These are phyloP conservation scores for Formica selysi DNA, from an alignment of 1,140 invertebrate species.

Conservation along the genomic window DNA sequence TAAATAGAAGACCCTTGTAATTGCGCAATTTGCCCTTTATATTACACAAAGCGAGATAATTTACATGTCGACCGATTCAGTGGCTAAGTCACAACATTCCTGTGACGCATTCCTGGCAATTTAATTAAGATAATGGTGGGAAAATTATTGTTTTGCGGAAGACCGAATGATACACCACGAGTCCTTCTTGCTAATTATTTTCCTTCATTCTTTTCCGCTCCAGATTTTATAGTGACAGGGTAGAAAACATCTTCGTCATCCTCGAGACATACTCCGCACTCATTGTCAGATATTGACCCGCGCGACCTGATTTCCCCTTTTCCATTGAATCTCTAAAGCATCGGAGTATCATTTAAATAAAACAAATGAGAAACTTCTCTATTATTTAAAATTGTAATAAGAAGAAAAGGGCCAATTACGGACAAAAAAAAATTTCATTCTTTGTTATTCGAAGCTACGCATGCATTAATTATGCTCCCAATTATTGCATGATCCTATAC, in stretches of 20 bases:
- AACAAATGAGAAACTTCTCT: background rate
- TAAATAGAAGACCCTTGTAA: slow-evolving; percentile 22
- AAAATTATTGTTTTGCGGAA: slow-evolving; percentile 61
- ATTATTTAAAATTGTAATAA: slow-evolving; percentile 3
- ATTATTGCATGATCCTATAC: background rate
- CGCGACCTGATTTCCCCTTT: slow-evolving; percentile 46
- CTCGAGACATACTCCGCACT: slow-evolving; percentile 24
- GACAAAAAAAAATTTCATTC: slow-evolving; percentile 10
- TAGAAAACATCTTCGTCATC: slow-evolving; percentile 34
- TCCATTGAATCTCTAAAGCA: slow-evolving; percentile 21
- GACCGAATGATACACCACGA: slow-evolving; percentile 53
- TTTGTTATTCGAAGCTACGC: background rate
- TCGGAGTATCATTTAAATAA: background rate
- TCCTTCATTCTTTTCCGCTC: slow-evolving; percentile 57
- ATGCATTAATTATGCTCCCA: background rate
- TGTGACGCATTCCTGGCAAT: slow-evolving; percentile 35
- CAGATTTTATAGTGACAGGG: slow-evolving; percentile 36
- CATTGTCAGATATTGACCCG: slow-evolving; percentile 37
- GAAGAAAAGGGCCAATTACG: background rate
- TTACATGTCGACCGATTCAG: slow-evolving; percentile 16
- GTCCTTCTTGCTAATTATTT: slow-evolving; percentile 39
- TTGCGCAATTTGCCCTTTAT: slow-evolving; percentile 12
- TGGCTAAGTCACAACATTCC: slow-evolving; percentile 24
- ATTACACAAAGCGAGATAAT: slow-evolving; percentile 32
- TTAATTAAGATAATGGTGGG: slow-evolving; percentile 68